phyloP scores from a whole-genome alignment of 1,140 invertebrate genomes.

The Drosophila hydei region DNA sequence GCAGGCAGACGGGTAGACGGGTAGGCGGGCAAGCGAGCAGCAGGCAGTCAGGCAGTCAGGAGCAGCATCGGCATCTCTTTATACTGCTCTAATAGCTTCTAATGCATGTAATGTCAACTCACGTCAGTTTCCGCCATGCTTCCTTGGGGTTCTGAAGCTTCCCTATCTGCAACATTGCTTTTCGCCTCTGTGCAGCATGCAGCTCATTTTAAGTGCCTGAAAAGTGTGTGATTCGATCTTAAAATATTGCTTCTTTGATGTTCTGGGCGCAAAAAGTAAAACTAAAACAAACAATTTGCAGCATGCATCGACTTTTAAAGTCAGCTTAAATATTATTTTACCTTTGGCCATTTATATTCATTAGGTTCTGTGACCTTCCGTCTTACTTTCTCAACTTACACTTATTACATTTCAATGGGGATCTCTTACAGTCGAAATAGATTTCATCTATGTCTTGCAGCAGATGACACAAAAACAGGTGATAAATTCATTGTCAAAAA shows the following conservation, averaged over 20 bases:
- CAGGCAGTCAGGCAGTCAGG: constrained; percentile 2
- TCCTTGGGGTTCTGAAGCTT: constrained; percentile 17
- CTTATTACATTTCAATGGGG: too few species aligned
- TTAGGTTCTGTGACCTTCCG: too few species aligned
- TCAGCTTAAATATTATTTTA: too few species aligned
- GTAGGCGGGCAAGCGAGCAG: background rate
- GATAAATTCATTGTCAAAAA: too few species aligned
- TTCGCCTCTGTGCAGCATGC: constrained; percentile 17
- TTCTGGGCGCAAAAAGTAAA: constrained; percentile 29
- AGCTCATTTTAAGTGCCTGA: constrained; percentile 11
- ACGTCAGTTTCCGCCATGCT: constrained; percentile 66
- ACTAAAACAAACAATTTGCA: background rate
- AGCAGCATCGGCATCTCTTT: constrained; percentile 54
- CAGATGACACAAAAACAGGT: too few species aligned
- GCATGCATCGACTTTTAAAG: background rate
- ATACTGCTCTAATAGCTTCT: constrained; percentile 73
- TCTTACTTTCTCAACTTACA: too few species aligned
- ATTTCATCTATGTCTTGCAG: too few species aligned
- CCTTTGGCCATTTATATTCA: background rate
- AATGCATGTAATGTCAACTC: constrained; percentile 79
- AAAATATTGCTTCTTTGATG: constrained; percentile 21
- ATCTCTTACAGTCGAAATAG: too few species aligned
- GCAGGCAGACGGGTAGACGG: background rate
- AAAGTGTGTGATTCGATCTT: constrained; percentile 10
- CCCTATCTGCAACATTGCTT: constrained; percentile 13